Percentiles rank a stretch among this genome's conserved stretches.
These are phyloP conservation scores for Premnoplex brunnescens DNA, from an alignment of 2,797 vertebrate species.

Conservation along the genomic window DNA sequence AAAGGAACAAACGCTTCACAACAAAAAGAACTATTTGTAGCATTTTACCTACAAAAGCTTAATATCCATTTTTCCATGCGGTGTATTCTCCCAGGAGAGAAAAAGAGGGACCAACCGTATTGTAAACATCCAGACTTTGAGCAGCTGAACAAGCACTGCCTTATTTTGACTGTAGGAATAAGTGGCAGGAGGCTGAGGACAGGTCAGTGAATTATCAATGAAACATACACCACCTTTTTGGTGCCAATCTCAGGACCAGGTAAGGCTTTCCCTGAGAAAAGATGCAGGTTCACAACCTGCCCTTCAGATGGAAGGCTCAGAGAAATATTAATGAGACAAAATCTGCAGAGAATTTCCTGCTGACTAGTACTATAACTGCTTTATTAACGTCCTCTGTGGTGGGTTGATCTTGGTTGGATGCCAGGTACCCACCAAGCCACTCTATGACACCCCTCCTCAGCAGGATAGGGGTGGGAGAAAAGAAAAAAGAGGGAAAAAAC, in stretches of 20 bases:
- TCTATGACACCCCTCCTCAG: neutral
- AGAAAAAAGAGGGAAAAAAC: neutral
- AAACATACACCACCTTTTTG: neutral
- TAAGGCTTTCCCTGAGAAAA: neutral
- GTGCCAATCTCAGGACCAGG: neutral
- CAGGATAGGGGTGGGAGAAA: neutral
- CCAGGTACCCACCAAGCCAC: neutral
- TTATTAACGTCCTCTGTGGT: neutral
- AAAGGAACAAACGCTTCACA: neutral
- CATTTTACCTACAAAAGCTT: neutral
- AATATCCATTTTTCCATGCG: neutral
- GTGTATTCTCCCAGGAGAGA: neutral
- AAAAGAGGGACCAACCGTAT: neutral
- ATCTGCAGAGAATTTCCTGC: neutral
- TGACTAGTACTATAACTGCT: neutral
- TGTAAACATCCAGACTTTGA: neutral
- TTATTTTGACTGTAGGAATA: neutral
- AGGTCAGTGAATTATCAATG: neutral
- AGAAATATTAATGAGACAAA: neutral
- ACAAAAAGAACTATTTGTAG: neutral
- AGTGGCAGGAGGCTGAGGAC: neutral
- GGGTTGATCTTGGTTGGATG: neutral
- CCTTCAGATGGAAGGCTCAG: neutral
- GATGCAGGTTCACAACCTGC: neutral
- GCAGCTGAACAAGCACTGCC: neutral